phyloP scores from a whole-genome alignment of 2,888 invertebrate species.

The Exephanes ischioxanthus region DNA sequence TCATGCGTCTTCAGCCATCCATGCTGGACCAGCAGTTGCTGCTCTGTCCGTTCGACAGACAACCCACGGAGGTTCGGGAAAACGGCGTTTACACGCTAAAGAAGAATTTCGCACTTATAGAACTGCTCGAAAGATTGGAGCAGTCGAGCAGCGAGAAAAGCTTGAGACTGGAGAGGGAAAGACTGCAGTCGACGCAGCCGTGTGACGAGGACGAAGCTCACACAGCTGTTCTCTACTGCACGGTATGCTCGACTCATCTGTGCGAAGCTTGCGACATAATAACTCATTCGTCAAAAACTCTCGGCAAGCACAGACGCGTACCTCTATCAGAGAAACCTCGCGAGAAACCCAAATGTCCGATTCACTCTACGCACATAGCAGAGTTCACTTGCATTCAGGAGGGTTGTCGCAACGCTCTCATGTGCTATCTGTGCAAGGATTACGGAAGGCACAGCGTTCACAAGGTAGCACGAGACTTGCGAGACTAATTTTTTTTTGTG shows the following conservation, averaged over 20 bases:
- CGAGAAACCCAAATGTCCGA: constrained; percentile 86
- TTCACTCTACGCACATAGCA: constrained; percentile 86
- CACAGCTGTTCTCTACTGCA: constrained; percentile 86
- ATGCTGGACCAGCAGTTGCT: constrained; percentile 78
- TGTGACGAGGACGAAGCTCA: constrained; percentile 87
- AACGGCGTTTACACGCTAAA: constrained; percentile 86
- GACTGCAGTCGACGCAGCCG: constrained; percentile 75
- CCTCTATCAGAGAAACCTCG: constrained; percentile 87
- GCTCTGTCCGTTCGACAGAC: constrained; percentile 87
- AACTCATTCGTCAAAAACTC: constrained; percentile 86
- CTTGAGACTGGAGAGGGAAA: constrained; percentile 79
- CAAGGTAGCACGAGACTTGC: constrained; percentile 81
- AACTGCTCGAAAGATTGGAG: constrained; percentile 86
- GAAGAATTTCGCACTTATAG: constrained; percentile 87
- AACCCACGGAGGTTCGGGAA: constrained; percentile 85
- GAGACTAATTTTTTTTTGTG: neutral
- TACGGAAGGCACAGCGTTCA: constrained; percentile 87
- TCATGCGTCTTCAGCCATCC: constrained; percentile 84
- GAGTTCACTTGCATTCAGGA: constrained; percentile 87
- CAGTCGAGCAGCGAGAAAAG: constrained; percentile 80
- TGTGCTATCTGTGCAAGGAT: constrained; percentile 88
- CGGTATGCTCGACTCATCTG: constrained; percentile 86
- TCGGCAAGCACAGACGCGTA: constrained; percentile 86
- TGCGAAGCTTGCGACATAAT: constrained; percentile 86
- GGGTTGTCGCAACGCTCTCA: constrained; percentile 86